Evolutionary conservation across 2,113 vertebrate species (phyloP).

Genomic region (Calyptomena viridis): DNA sequence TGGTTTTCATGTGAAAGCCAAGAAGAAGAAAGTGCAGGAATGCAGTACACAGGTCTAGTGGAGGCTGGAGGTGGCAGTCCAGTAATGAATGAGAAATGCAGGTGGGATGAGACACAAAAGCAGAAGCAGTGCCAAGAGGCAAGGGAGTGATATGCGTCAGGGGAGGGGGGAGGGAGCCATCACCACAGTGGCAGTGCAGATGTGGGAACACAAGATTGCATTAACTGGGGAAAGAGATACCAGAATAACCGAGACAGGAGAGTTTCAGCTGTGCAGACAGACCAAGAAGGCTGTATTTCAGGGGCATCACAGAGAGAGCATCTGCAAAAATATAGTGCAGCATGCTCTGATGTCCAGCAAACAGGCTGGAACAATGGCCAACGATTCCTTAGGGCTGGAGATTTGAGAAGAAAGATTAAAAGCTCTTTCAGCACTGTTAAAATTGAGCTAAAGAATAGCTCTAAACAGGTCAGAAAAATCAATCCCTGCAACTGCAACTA

Average conservation of each 20-base stretch:
- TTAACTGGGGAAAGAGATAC: neutral
- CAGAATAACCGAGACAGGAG: neutral
- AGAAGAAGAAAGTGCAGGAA: neutral
- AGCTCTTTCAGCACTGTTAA: neutral
- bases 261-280: neutral
- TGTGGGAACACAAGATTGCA: neutral
- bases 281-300: neutral
- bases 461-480: neutral
- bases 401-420: neutral
- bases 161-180: accelerated
- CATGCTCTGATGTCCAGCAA: neutral
- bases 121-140: neutral
- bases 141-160: accelerated
- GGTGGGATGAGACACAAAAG: neutral
- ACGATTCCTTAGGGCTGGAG: neutral
- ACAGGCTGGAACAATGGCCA: neutral
- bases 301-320: neutral
- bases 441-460: neutral
- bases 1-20: neutral
- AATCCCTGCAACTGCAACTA: neutral
- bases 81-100: neutral
- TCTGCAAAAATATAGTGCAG: neutral
- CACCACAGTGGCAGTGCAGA: accelerated
- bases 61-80: neutral
- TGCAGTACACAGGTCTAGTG: accelerated